Base-by-base conservation (phyloP, 1,140 invertebrate species). In the Drosophila nasuta region DNA sequence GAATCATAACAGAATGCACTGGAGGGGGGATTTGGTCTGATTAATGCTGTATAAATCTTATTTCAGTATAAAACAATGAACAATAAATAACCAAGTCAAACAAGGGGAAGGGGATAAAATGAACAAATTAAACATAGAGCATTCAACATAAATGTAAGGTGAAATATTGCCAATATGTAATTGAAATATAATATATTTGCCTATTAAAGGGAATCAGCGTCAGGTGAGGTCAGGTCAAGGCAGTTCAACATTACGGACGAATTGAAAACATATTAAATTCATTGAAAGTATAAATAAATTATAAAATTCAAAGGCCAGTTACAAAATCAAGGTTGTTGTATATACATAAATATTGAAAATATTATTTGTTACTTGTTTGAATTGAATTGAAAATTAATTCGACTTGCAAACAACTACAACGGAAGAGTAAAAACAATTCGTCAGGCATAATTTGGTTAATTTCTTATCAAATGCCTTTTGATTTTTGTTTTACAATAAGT, bases 381-480 rank as follows among this genome's bases (percentile, higher is more conserved):
- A 62, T 52, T 43, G 25, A 66, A 38, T 38, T 38, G 2, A 38
- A 38, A 33, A 41, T 56, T 25, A 58, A 45, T 35, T 63, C 46
- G n/a, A 69, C 57, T 74, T 69, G 71, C 70, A 77, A 63, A 77
- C 63, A 73, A 68, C 74, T 76, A 76, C 74, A 76, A 73, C 54
- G 38, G 10, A 63, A 62, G 67, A 43, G 43, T 57, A 60, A 58
- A 67, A 75, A 49, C 62, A 56, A 73, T 74, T 65, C 49, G 45
- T 57, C 49, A 51, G 59, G 62, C 62, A 64, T 43, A 64, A 43
- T 52, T 64, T 52, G 6, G 35, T 54, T 25, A 38, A 58, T 49
- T 75, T 35, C 8, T 33, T 56, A 62, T 58, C 28, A 33, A 62
- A 43, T 75, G 57, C 66, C 33, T 57, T 68, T 59, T 33, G 13